Evolutionary conservation across 2,797 vertebrate genomes (phyloP), one percentile per base, ranked within the genome.

Genomic region (Onychomys arenicola): DNA sequence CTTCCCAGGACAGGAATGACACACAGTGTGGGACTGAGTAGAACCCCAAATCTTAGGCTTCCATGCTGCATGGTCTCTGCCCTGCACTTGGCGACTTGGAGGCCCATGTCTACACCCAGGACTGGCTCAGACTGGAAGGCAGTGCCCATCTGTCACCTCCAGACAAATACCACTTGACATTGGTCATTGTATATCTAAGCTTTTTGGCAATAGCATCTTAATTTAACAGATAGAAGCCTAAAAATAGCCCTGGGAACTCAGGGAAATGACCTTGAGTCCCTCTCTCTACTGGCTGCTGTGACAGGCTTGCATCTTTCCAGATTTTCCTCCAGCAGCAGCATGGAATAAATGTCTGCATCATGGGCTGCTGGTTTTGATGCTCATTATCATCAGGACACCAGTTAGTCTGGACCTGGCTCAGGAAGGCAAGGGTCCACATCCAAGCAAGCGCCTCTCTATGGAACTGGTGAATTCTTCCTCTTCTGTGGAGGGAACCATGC

Each of bases 51-150:
- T 21, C 67, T n/a, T 16, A 78, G 21, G 7, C 10, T 43, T 61
- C 71, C 10, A 7, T 0, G 0, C 13, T 1, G 21, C 1, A 0
- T 23, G 34, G 12, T 32, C 27, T 76, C 29, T 77, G 71, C 6
- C 29, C 75, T 65, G 37, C 23, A 67, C 5, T 57, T 75, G n/a
- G 7, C 37, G 34, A 80, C 14, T 29, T 7, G 34, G 49, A 32
- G 19, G 34, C 34, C 40, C 21, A 0, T 0, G 6, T 67, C 17
- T 59, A 52, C 16, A 16, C 16, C 23, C 21, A 14, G 32, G 19
- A 55, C 23, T 4, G 2, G 49, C 73, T 67, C 6, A 0, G 25
- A 19, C 73, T 67, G 40, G 57, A 52, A 5, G 4, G 27, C 34
- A 4, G 17, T 29, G 17, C 37, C 67, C 32, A 7, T 34, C 37